phyloP scores from a whole-genome alignment of 2,797 vertebrate species.

The Danio aesculapii region DNA sequence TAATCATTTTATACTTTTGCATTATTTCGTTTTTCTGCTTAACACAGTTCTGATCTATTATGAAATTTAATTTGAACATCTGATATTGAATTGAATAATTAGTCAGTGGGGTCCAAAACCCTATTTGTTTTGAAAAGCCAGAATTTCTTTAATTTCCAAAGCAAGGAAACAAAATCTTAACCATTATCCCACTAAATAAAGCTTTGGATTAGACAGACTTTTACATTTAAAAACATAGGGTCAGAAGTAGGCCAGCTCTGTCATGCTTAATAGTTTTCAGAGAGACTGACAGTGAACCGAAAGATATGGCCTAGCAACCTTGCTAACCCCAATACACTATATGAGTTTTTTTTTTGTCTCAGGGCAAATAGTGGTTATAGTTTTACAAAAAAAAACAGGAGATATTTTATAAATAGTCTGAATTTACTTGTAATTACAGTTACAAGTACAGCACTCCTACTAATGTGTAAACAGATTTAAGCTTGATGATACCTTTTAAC shows the following conservation, averaged over 20 bases:
- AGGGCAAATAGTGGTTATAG: not conserved
- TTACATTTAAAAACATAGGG: not conserved
- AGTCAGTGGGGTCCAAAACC: no score
- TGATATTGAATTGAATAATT: no score
- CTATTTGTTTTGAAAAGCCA: no score
- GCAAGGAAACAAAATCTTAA: not conserved
- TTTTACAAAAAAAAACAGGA: not conserved
- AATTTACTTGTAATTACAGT: not conserved
- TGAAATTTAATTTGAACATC: no score
- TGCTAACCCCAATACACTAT: not conserved
- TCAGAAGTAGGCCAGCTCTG: conserved; percentile 2
- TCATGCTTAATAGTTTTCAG: not conserved
- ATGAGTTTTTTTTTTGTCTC: not conserved
- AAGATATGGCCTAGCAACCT: not conserved
- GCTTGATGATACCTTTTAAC: not conserved
- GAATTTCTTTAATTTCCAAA: no score
- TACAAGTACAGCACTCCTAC: no score
- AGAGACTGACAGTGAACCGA: conserved; percentile 1
- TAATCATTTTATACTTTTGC: no score
- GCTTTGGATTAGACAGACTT: not conserved
- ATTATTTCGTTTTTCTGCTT: no score
- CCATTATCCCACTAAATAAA: not conserved
- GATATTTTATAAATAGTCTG: not conserved
- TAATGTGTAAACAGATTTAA: not conserved
- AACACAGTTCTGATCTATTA: no score